Evolutionary conservation across 2,797 vertebrate genomes (phyloP), one percentile per base, ranked within the genome.

Genomic region (Lepus oiostolus): DNA sequence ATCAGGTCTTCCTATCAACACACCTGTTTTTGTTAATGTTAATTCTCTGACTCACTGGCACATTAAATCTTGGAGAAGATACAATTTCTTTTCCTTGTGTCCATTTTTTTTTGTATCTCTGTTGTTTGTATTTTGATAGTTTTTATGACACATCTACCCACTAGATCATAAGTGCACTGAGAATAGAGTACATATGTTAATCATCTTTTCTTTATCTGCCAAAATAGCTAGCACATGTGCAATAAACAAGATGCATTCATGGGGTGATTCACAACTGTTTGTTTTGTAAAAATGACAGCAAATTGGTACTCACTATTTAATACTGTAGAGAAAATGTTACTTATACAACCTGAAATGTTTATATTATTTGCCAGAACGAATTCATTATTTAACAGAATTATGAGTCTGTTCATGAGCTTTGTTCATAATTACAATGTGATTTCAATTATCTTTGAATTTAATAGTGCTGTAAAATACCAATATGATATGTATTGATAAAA

Each of bases 371-470:
- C 11, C 74, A 7, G 32, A 94, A 81, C 83, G 11, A 86, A 62
- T 86, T 95, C 24, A 80, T 80, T 94, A 81, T 91, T 86, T 91
- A 94, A 91, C 72, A 85, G 30, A 94, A 85, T 91, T 38, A 92
- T 58, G 24, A 72, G 10, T 85, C 21, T 82, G 17, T 80, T 92
- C 76, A 42, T 79, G n/a, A 94, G 60, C 71, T 90, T 65, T 76
- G 76, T 63, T 70, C 22, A 83, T 93, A 93, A 93, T 86, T 89
- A 89, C 58, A 80, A 87, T 70, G 7, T 93, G 22, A 77, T 85
- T 94, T 87, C 87, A 94, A 95, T 97, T 96, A 82, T 82, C 74
- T 91, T 91, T 93, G 42, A 58, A 82, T 75, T 92, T 94, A 88
- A 60, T 16, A 87, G 21, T 72, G 71, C 70, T 38, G 65, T 95